Conservation (phyloP, 2,888 invertebrate genomes). For the Acanthosepion lycidas region DNA sequence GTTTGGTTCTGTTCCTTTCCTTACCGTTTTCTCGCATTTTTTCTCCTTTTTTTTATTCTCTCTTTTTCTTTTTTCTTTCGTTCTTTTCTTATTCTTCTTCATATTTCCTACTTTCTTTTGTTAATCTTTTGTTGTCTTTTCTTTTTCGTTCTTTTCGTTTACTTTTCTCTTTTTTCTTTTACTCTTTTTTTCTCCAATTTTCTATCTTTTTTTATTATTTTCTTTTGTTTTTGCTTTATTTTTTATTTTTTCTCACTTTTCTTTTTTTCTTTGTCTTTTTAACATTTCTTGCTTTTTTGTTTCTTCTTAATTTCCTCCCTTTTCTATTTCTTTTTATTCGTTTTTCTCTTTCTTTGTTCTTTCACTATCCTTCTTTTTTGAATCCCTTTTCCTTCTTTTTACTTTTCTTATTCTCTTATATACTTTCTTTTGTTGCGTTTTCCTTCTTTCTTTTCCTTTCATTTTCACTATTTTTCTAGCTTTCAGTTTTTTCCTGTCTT, state of each 20-base stretch:
- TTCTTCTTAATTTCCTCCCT: too few relatives aligned
- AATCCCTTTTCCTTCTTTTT: too few relatives aligned
- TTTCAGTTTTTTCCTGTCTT: neutral
- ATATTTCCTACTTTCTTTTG: neutral
- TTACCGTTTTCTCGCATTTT: too few relatives aligned
- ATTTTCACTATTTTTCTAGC: neutral
- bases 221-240: neutral
- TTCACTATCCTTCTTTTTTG: too few relatives aligned
- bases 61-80: neutral
- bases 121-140: neutral
- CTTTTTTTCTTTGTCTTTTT: neutral
- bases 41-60: neutral
- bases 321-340: too few relatives aligned
- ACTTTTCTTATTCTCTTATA: too few relatives aligned
- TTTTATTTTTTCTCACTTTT: too few relatives aligned
- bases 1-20: too few relatives aligned
- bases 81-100: neutral
- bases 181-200: neutral
- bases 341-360: too few relatives aligned
- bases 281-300: neutral
- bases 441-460: neutral
- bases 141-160: too few relatives aligned
- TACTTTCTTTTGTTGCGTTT: neutral
- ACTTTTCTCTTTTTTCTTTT: neutral
- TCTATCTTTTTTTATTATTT: neutral